phyloP scores from a whole-genome alignment of 2,797 vertebrate species.

The Alfaro cultratus region DNA sequence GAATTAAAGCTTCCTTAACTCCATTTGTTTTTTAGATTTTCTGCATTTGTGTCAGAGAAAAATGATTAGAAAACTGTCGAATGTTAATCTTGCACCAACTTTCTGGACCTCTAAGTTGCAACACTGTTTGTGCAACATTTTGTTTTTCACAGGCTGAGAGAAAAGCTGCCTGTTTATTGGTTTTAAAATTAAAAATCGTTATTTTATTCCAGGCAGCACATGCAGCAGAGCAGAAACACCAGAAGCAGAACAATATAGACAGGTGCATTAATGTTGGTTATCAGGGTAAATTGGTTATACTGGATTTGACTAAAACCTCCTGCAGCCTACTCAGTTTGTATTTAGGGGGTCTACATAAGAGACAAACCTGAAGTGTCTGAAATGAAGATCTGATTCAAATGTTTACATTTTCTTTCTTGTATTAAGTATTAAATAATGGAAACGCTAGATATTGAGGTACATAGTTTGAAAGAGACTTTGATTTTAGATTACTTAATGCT shows the following conservation, averaged over 20 bases:
- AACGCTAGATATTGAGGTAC: background rate
- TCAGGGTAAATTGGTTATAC: background rate
- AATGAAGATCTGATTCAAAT: background rate
- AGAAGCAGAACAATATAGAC: background rate
- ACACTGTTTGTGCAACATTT: constrained; percentile 1
- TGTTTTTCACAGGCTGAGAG: background rate
- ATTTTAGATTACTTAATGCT: background rate
- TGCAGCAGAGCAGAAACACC: background rate
- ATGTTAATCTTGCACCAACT: constrained; percentile 5
- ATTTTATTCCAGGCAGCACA: constrained; percentile 7
- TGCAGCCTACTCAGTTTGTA: constrained; percentile 7
- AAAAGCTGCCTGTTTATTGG: background rate
- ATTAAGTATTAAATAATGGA: background rate
- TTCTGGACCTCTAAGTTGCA: background rate
- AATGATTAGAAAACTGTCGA: background rate
- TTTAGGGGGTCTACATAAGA: constrained; percentile 1
- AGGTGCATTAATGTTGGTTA: constrained; percentile 10
- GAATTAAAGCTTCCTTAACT: no score
- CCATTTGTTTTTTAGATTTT: background rate
- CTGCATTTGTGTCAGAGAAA: background rate
- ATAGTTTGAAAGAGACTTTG: background rate
- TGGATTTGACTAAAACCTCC: constrained; percentile 13
- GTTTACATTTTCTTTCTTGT: background rate
- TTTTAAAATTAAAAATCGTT: constrained; percentile 6
- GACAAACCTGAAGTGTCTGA: background rate